Percentiles rank a stretch among this genome's conserved stretches.
phyloP scores from a whole-genome alignment of 1,140 invertebrate genomes.

The Lucilia cuprina region DNA sequence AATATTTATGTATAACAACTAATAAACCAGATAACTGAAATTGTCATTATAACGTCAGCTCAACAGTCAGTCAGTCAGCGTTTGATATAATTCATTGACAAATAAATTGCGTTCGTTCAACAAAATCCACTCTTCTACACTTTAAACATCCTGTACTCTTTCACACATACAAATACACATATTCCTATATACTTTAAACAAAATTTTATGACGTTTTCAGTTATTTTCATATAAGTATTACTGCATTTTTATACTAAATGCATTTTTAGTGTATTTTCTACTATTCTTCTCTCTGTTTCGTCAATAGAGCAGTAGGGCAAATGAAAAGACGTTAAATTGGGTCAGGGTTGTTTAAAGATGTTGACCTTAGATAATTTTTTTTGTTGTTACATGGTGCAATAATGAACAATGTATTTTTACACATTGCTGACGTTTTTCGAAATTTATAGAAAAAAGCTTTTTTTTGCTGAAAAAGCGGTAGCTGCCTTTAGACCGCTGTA shows the following conservation, averaged over 20 bases:
- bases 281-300: background rate
- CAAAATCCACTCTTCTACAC: background rate
- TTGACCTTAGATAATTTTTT: background rate
- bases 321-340: background rate
- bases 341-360: background rate
- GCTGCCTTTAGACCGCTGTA: background rate
- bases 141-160: background rate
- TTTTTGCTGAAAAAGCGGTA: background rate
- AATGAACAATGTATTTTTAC: background rate
- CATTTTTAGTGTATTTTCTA: background rate
- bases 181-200: background rate
- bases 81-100: constrained; percentile 5
- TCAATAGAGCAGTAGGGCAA: constrained; percentile 1
- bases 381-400: background rate
- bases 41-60: background rate
- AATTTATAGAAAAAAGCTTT: background rate
- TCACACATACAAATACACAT: background rate
- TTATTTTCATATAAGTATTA: background rate
- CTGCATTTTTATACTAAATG: background rate
- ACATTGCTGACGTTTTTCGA: background rate
- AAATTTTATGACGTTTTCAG: background rate
- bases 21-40: background rate
- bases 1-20: background rate
- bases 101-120: constrained; percentile 25
- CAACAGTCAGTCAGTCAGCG: background rate